These are phyloP conservation scores for Philhelius pedissequus DNA, from an alignment of 2,888 invertebrate species.

Conservation along the genomic window DNA sequence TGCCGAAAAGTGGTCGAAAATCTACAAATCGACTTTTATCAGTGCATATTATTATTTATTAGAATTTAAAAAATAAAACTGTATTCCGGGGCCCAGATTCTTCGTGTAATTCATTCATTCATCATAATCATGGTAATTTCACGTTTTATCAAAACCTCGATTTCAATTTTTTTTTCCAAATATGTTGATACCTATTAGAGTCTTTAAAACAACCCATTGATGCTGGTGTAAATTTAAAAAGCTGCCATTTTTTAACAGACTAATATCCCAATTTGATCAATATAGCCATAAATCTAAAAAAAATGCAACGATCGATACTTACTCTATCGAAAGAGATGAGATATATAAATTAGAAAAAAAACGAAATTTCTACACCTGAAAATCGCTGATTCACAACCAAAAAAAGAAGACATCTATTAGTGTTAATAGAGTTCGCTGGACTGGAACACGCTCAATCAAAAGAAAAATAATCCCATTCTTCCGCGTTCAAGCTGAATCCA, in stretches of 20 bases:
- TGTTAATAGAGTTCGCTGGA: constrained; percentile 26
- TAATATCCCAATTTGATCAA: neutral
- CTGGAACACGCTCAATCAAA: constrained; percentile 28
- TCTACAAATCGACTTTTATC: too few species aligned
- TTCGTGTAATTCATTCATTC: too few species aligned
- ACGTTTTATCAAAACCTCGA: too few species aligned
- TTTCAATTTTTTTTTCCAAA: too few species aligned
- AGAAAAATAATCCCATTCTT: neutral
- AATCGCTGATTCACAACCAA: neutral
- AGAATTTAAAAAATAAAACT: too few species aligned
- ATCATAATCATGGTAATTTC: too few species aligned
- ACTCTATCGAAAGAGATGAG: neutral
- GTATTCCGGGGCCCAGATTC: too few species aligned
- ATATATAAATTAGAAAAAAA: neutral
- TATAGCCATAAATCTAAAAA: neutral
- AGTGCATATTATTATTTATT: too few species aligned
- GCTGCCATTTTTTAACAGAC: neutral
- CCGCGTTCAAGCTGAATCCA: neutral
- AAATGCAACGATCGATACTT: neutral
- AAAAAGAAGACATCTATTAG: constrained; percentile 18
- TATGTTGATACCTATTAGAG: too few species aligned
- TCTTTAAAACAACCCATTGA: too few species aligned
- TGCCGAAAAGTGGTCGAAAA: too few species aligned
- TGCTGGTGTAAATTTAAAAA: neutral
- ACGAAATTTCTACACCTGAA: neutral